A percentile compares a stretch with the other conserved stretches of the same genome.
Evolutionary conservation across 2,888 invertebrate species (phyloP).

Genomic region (Chloroclystis v-ata): DNA sequence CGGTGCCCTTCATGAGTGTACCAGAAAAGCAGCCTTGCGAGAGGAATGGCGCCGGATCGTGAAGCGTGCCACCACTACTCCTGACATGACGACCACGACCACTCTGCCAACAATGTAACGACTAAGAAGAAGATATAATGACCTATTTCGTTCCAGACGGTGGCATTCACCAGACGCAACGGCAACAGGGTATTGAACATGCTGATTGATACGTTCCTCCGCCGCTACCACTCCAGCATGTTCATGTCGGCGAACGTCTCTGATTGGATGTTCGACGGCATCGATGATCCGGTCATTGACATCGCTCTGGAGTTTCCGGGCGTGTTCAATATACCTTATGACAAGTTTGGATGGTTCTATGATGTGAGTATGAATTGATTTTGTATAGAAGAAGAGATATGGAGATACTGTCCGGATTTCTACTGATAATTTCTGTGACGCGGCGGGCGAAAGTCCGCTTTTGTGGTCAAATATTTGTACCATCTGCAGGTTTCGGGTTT

Average conservation of each 20-base stretch:
- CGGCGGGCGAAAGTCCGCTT: too few relatives aligned
- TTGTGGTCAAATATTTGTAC: too few relatives aligned
- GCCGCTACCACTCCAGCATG: conserved; percentile 69
- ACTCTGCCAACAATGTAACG: not conserved
- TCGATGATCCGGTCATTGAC: conserved; percentile 83
- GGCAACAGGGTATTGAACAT: conserved; percentile 46
- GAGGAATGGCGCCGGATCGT: too few relatives aligned
- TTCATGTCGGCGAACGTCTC: conserved; percentile 80
- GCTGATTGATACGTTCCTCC: conserved; percentile 76
- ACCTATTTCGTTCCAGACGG: conserved; percentile 72
- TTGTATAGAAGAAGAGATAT: too few relatives aligned
- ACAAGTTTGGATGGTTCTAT: conserved; percentile 92
- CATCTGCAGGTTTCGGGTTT: too few relatives aligned
- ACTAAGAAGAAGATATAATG: too few relatives aligned
- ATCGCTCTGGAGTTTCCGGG: conserved; percentile 74
- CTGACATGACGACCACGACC: too few relatives aligned
- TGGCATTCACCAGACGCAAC: conserved; percentile 78
- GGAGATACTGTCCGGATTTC: too few relatives aligned
- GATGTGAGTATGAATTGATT: conserved; percentile 72
- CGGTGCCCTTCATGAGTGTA: too few relatives aligned
- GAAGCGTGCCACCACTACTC: too few relatives aligned
- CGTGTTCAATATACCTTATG: conserved; percentile 80
- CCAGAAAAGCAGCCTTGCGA: too few relatives aligned
- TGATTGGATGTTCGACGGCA: conserved; percentile 89
- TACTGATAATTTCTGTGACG: too few relatives aligned